Evolutionary conservation across 1,140 invertebrate species (phyloP), one percentile per base, ranked within the genome.

Genomic region (Papilio polytes): DNA sequence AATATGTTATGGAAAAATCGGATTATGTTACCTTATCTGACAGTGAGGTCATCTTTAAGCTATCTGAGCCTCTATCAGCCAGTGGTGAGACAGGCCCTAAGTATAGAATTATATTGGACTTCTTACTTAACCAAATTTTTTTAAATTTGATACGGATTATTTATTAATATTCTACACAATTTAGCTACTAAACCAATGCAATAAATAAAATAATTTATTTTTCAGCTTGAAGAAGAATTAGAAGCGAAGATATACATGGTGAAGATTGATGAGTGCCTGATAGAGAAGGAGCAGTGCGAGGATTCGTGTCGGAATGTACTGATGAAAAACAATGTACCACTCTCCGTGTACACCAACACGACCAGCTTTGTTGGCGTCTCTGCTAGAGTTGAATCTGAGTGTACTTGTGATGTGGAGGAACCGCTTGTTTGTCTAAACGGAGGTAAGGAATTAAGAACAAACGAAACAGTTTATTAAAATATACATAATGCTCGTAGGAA

Each of bases 291-390:
- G n/a, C 96, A 96, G 77, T 97, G 97, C 83, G 96, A 97, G 80
- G 92, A 96, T 59, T 97, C 97, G 2, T 98, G 98, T 85, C 96
- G 96, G 2, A 98, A 97, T 85, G 95, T 96, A 22, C 92, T 98
- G 76, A 96, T 96, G 82, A 97, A 97, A 83, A 97, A 96, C 74
- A 96, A 96, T 1, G 96, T 96, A n/a, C 97, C 98, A 0, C 96
- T 97, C 51, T 95, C 97, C 7, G 97, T 99, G 1, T 98, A 97
- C 87, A 98, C 98, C 0, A 99, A 99, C 88, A 97, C 96, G 2
- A 98, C 97, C 2, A 98, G 98, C 6, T 98, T 99, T 88, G 97
- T 99, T 9, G 98, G 98, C 0, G 97, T 99, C 0, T 96, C 97
- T 73, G 98, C 98, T 0, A 96, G 97, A 2, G 96, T 98, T 0